Evolutionary conservation across 2,113 vertebrate genomes (phyloP).

Genomic region (Conger conger): DNA sequence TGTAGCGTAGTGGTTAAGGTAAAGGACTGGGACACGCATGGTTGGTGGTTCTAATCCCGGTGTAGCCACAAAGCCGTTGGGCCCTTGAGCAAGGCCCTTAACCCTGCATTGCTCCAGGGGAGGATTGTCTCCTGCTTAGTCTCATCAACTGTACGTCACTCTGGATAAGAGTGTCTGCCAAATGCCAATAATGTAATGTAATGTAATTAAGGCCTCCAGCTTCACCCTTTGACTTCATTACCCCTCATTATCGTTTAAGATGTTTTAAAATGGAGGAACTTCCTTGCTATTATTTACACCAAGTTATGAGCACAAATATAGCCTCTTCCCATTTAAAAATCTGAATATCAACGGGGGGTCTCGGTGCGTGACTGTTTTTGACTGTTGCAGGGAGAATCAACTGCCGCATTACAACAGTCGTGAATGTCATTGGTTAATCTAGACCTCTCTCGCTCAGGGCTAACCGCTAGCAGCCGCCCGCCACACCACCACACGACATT

Average conservation of each 20-base stretch:
- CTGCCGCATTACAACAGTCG: background rate
- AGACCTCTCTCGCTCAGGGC: background rate
- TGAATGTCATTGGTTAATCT: background rate
- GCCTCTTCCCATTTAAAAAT: background rate
- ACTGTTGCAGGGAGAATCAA: background rate
- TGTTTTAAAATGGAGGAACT: background rate
- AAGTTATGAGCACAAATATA: background rate
- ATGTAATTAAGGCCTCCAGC: background rate
- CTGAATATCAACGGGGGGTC: background rate
- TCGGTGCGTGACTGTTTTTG: background rate
- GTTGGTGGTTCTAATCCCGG: no score
- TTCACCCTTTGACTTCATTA: background rate
- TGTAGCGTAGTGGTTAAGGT: no score
- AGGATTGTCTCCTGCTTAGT: no score
- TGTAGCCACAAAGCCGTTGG: no score
- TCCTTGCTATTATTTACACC: background rate
- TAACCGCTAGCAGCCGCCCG: background rate
- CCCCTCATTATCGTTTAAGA: no score
- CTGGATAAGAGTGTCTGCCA: no score
- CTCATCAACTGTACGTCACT: no score
- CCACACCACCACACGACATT: background rate
- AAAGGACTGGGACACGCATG: no score
- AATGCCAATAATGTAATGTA: no score
- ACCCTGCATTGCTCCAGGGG: no score
- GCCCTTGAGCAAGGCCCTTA: no score